Evolutionary conservation across 1,140 invertebrate species (phyloP).

Genomic region (Melanaphis sacchari): DNA sequence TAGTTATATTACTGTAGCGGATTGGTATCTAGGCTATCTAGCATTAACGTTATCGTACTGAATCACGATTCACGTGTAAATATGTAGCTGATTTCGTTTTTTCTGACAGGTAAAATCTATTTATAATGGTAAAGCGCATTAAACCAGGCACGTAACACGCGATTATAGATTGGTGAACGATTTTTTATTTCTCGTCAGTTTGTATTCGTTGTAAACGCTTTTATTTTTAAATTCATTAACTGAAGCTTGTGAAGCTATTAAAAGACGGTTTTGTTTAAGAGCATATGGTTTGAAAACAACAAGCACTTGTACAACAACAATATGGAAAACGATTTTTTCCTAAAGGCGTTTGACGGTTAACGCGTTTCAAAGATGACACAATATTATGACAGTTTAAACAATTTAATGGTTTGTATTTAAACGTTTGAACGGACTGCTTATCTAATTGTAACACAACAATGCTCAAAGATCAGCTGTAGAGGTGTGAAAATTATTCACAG

Average conservation of each 20-base stretch:
- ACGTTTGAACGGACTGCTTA: not conserved
- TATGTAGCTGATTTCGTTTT: not conserved
- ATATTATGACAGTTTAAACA: not conserved
- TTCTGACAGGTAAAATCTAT: not conserved
- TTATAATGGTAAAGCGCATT: slow-evolving; percentile 30
- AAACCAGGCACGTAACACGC: not conserved
- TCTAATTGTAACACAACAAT: not conserved
- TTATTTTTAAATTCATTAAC: not conserved
- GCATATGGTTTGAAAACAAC: not conserved
- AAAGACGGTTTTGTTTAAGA: not conserved
- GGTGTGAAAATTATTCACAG: not conserved
- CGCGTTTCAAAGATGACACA: not conserved
- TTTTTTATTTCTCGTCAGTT: not conserved
- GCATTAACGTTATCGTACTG: not conserved
- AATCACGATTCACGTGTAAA: not conserved
- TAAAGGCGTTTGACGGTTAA: not conserved
- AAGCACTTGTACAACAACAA: not conserved
- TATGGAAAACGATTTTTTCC: not conserved
- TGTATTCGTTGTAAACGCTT: not conserved
- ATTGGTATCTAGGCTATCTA: too few species aligned
- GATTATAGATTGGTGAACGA: not conserved
- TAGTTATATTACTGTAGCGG: not conserved
- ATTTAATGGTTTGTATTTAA: not conserved
- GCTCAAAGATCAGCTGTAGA: not conserved
- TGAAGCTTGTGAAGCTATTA: not conserved